Percentiles rank a stretch among this genome's conserved stretches.
Evolutionary conservation across 1,140 invertebrate species (phyloP).

Genomic region (Temnothorax curvispinosus): DNA sequence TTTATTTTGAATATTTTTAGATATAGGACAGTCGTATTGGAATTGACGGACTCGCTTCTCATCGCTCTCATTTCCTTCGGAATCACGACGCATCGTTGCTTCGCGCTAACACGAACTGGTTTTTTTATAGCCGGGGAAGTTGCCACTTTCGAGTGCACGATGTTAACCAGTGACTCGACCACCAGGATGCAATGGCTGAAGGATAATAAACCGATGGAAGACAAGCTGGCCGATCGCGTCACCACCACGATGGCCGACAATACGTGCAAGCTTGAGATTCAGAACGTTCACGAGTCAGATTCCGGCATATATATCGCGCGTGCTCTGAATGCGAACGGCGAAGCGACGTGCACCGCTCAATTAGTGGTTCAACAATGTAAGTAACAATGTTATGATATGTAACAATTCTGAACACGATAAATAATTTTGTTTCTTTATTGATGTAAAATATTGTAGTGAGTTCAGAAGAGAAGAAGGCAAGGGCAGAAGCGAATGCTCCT

Average conservation of each 20-base stretch:
- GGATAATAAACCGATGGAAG: slow-evolving; percentile 93
- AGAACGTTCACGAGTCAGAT: slow-evolving; percentile 93
- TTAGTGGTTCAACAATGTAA: slow-evolving; percentile 94
- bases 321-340: slow-evolving; percentile 93
- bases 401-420: not conserved
- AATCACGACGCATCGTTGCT: not conserved
- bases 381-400: slow-evolving; percentile 73
- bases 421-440: slow-evolving; percentile 23
- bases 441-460: slow-evolving; percentile 86
- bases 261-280: slow-evolving; percentile 90
- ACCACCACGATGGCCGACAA: slow-evolving; percentile 87
- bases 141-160: slow-evolving; percentile 93
- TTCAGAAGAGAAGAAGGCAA: slow-evolving; percentile 89
- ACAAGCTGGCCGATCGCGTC: slow-evolving; percentile 91
- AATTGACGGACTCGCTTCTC: slow-evolving; percentile 24
- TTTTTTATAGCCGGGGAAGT: slow-evolving; percentile 92
- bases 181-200: slow-evolving; percentile 94
- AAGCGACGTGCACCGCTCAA: slow-evolving; percentile 93
- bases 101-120: not conserved
- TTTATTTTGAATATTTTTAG: slow-evolving; percentile 9
- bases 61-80: not conserved
- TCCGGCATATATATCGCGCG: slow-evolving; percentile 96
- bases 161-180: slow-evolving; percentile 83
- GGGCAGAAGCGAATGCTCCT: slow-evolving; percentile 90
- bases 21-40: slow-evolving; percentile 34